These are phyloP conservation scores for Dicyrtoma fusca DNA, from an alignment of 2,888 invertebrate species.

Conservation along the genomic window DNA sequence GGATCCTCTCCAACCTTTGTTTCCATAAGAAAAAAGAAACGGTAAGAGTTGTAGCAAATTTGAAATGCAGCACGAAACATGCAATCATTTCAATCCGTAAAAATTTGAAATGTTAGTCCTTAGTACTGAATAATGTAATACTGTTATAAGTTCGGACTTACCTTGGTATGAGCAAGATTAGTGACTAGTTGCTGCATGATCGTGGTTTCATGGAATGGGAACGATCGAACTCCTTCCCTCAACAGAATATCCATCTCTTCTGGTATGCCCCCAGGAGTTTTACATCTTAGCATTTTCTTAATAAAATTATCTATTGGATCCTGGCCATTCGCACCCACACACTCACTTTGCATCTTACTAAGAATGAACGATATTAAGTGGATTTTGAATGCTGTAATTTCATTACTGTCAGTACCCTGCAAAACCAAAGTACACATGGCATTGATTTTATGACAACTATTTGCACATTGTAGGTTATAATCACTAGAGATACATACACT, in stretches of 20 bases:
- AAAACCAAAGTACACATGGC: background rate
- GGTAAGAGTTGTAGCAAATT: too few relatives aligned
- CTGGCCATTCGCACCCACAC: conserved; percentile 51
- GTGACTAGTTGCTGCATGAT: conserved; percentile 74
- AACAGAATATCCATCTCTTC: conserved; percentile 72
- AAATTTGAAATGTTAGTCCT: too few relatives aligned
- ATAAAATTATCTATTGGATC: conserved; percentile 76
- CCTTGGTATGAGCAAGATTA: conserved; percentile 51
- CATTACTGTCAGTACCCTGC: conserved; percentile 78
- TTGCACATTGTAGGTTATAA: background rate
- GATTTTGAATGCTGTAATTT: conserved; percentile 87
- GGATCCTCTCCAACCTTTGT: conserved; percentile 58
- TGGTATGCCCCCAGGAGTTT: conserved; percentile 62
- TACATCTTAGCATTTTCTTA: conserved; percentile 72
- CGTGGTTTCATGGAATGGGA: conserved; percentile 86
- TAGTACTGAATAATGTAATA: too few relatives aligned
- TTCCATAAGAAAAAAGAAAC: background rate
- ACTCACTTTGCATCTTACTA: conserved; percentile 71
- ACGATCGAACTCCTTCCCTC: conserved; percentile 83
- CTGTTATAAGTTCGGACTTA: background rate
- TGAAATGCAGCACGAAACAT: too few relatives aligned
- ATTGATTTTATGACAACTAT: too few relatives aligned
- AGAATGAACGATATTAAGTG: conserved; percentile 69
- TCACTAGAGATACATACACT: too few relatives aligned
- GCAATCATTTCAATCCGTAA: too few relatives aligned